A percentile compares a stretch with the other conserved stretches of the same genome.
These are phyloP conservation scores for Drosophila fungiperda DNA, from an alignment of 2,888 invertebrate genomes.

Conservation along the genomic window DNA sequence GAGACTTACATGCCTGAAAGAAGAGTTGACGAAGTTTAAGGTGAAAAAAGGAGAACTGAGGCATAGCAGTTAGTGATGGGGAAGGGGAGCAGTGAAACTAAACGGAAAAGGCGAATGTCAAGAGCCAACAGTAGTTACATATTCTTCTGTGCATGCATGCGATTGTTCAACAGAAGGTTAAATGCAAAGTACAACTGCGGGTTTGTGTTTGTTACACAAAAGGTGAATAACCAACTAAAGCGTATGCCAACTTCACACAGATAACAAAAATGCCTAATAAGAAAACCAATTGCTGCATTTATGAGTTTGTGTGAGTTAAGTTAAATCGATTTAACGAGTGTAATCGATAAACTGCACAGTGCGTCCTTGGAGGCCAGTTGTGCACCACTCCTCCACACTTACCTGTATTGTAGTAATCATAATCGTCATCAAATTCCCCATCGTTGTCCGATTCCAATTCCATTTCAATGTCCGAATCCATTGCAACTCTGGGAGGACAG, in stretches of 20 bases:
- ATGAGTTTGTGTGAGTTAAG: slow-evolving; percentile 30
- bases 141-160: slow-evolving; percentile 29
- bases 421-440: slow-evolving; percentile 87
- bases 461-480: slow-evolving; percentile 93
- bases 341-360: slow-evolving; percentile 56
- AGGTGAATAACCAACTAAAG: slow-evolving; percentile 78
- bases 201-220: slow-evolving; percentile 39
- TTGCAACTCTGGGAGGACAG: slow-evolving; percentile 62
- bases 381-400: slow-evolving; percentile 8
- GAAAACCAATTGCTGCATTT: slow-evolving; percentile 24
- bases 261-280: slow-evolving; percentile 29
- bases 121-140: slow-evolving; percentile 48
- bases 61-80: neutral
- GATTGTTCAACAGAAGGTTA: slow-evolving; percentile 54
- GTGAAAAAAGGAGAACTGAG: slow-evolving; percentile 1
- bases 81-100: slow-evolving; percentile 23
- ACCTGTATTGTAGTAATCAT: slow-evolving; percentile 92
- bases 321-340: slow-evolving; percentile 56
- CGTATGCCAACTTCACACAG: slow-evolving; percentile 43
- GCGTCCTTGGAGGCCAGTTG: slow-evolving; percentile 33
- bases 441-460: slow-evolving; percentile 92
- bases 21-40: slow-evolving; percentile 7
- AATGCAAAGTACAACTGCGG: slow-evolving; percentile 46
- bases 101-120: slow-evolving; percentile 71
- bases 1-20: slow-evolving; percentile 18